Base-by-base conservation (phyloP, 2,888 invertebrate genomes). In the Drosophila hawaiiensis region DNA sequence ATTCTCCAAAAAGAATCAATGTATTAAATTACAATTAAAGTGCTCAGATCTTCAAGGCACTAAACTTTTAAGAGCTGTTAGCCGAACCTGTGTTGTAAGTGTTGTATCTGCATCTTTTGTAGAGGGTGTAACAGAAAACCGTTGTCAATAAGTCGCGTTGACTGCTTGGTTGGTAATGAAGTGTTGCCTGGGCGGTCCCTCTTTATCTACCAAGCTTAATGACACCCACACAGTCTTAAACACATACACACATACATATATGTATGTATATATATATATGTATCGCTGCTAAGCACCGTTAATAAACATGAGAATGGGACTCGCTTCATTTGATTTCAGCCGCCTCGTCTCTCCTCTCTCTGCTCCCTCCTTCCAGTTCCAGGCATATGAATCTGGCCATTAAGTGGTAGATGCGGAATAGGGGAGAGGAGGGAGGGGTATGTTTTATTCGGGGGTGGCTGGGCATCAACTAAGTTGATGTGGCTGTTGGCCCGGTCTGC, bases 261-360 rank as follows among this genome's bases (percentile, higher is more conserved):
- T 39, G 35, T 14, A 54, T 49, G 43, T 14, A 72, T 10, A 54
- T 33, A 50, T 64, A 56, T 49, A 53, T 14, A 71, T 64, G 52
- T 52, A 72, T 73, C 60, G 77, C 75, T 74, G 83, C 77, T 83
- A 78, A 80, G 89, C 80, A 83, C 71, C 78, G 90, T 85, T 85
- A 90, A 85, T 89, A 85, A 85, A 85, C 85, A 85, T 89, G 83
- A 85, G 85, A 85, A 89, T 77, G 85, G 69, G 76, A 83, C 76
- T 77, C 89, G 89, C 68, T 90, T 90, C 90, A 85, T 85, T 90
- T 85, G 89, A 85, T 85, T 88, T 73, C 80, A 82, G 72, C 79
- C 68, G 58, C 65, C 65, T 14, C 68, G 52, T 49, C 58, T 50
- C 54, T 49, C 61, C 37, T 29, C 68, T 22, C 39, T 29, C n/a